Conservation (phyloP, 2,797 vertebrate species). For the Scyliorhinus canicula region DNA sequence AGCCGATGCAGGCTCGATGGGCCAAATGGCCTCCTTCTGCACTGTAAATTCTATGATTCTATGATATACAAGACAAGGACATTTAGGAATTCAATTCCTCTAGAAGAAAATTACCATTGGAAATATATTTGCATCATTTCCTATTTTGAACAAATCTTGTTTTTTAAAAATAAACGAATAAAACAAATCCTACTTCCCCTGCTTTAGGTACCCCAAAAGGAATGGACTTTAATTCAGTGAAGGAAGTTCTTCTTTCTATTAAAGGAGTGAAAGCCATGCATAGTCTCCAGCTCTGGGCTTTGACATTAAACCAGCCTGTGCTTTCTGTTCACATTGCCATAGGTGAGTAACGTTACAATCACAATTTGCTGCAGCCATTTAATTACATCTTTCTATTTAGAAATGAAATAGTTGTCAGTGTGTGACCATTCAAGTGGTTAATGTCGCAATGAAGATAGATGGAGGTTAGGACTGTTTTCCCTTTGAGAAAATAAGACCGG, state of each 20-base stretch:
- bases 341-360: conserved; percentile 58
- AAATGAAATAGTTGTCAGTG: not conserved
- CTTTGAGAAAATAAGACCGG: too few relatives aligned
- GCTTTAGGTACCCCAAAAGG: conserved; percentile 71
- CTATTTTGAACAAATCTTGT: not conserved
- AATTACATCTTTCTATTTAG: not conserved
- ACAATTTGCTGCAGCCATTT: not conserved
- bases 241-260: conserved; percentile 74
- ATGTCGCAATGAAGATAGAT: not conserved
- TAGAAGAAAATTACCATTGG: not conserved
- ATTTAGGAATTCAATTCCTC: not conserved
- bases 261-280: conserved; percentile 75
- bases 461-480: too few relatives aligned
- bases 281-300: conserved; percentile 79
- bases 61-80: not conserved
- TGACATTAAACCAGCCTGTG: conserved; percentile 71
- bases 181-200: not conserved
- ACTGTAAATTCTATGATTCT: too few relatives aligned
- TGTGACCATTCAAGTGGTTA: not conserved
- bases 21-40: too few relatives aligned
- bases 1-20: too few relatives aligned
- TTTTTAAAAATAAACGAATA: not conserved
- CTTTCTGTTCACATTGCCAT: conserved; percentile 79
- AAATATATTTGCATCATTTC: not conserved
- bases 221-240: conserved; percentile 72